These are phyloP conservation scores for Leucoptera coffeella DNA, from an alignment of 2,888 invertebrate species.

Conservation along the genomic window DNA sequence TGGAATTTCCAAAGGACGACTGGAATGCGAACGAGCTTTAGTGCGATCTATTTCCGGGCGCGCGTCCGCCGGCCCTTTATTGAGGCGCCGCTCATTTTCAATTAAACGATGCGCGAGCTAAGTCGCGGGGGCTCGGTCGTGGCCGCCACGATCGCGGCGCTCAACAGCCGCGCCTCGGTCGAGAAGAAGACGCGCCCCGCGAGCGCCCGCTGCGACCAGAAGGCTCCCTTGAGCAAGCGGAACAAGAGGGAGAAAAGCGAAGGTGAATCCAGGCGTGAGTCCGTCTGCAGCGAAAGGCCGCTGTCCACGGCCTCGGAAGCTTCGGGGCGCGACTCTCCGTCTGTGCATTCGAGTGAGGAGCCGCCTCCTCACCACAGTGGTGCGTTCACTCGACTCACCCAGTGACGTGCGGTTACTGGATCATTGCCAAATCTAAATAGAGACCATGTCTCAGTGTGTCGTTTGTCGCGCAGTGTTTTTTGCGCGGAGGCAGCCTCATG, in stretches of 20 bases:
- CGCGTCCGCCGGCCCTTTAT: conserved; percentile 39
- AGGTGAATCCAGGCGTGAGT: conserved; percentile 21
- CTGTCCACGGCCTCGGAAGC: conserved; percentile 42
- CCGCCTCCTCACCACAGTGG: conserved; percentile 44
- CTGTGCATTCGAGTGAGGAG: conserved; percentile 47
- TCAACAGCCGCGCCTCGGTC: conserved; percentile 32
- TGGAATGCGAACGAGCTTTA: conserved; percentile 41
- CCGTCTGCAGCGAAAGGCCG: conserved; percentile 37
- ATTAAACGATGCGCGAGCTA: conserved; percentile 48
- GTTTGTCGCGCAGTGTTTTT: too few relatives aligned
- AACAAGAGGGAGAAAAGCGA: conserved; percentile 18
- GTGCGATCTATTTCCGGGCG: conserved; percentile 49
- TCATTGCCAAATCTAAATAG: conserved; percentile 46
- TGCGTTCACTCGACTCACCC: conserved; percentile 32
- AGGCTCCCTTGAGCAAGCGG: conserved; percentile 13
- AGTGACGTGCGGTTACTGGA: conserved; percentile 45
- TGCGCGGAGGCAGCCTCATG: too few relatives aligned
- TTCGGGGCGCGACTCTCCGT: conserved; percentile 41
- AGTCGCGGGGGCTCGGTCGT: conserved; percentile 55
- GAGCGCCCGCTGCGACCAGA: background rate
- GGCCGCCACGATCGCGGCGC: conserved; percentile 49
- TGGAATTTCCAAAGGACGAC: conserved; percentile 30
- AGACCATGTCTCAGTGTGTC: conserved; percentile 34
- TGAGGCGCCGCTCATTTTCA: conserved; percentile 40
- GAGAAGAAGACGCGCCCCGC: conserved; percentile 15